These are phyloP conservation scores for Neodiprion pinetum DNA, from an alignment of 1,140 invertebrate species.

Conservation along the genomic window DNA sequence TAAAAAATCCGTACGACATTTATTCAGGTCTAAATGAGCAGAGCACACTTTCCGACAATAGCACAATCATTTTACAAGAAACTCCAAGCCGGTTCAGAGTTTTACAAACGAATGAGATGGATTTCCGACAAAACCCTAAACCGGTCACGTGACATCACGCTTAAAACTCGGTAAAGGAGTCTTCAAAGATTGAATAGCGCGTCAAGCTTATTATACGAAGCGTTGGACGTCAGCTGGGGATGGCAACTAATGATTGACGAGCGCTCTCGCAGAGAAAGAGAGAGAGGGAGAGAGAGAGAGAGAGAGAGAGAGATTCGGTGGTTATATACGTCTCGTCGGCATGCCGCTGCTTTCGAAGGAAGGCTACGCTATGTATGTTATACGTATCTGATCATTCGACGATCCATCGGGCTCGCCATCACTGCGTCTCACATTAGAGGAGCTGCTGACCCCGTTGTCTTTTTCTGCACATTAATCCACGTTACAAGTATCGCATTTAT, in stretches of 20 bases:
- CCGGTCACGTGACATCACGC: background rate
- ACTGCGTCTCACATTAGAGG: background rate
- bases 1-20: too few relatives aligned
- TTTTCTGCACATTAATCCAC: background rate
- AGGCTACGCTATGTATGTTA: too few relatives aligned
- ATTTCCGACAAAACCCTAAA: background rate
- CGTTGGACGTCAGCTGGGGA: background rate
- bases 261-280: background rate
- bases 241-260: slow-evolving; percentile 3
- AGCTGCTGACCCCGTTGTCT: background rate
- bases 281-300: too few relatives aligned
- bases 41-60: too few relatives aligned
- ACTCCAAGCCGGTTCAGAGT: too few relatives aligned
- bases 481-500: too few relatives aligned
- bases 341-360: too few relatives aligned
- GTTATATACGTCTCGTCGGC: too few relatives aligned
- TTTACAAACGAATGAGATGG: background rate
- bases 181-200: background rate
- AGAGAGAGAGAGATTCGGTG: too few relatives aligned
- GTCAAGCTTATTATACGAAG: too few relatives aligned
- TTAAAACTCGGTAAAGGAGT: background rate
- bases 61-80: too few relatives aligned
- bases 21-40: too few relatives aligned
- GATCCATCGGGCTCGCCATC: background rate
- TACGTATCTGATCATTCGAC: background rate